Percentiles rank a stretch among this genome's conserved stretches.
These are phyloP conservation scores for Pseudomugil tenellus DNA, from an alignment of 2,797 vertebrate genomes.

Conservation along the genomic window DNA sequence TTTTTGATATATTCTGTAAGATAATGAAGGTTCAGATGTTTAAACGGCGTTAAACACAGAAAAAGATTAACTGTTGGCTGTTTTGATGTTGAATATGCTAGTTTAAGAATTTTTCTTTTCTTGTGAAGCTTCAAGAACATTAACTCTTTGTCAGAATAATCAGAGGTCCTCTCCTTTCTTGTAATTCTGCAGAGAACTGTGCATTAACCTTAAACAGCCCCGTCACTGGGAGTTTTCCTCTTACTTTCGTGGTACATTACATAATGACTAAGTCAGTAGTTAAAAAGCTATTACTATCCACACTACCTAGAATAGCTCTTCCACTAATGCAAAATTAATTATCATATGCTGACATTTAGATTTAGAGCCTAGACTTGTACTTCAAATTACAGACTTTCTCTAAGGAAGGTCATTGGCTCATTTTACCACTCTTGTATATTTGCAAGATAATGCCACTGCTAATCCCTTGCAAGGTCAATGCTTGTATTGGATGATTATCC, in stretches of 20 bases:
- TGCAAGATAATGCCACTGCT: conserved; percentile 70
- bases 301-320: background rate
- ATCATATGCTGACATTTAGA: background rate
- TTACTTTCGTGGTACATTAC: background rate
- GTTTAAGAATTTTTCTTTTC: conserved; percentile 25
- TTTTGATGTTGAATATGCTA: conserved; percentile 16
- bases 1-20: background rate
- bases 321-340: background rate
- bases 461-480: conserved; percentile 79
- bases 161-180: background rate
- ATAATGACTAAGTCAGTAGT: background rate
- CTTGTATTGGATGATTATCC: conserved; percentile 78
- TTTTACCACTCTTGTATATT: conserved; percentile 76
- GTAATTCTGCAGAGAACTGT: background rate
- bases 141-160: background rate
- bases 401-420: conserved; percentile 67
- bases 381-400: conserved; percentile 60
- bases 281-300: background rate
- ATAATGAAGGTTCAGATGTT: conserved; percentile 1
- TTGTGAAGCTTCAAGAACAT: conserved; percentile 17
- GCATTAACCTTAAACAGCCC: background rate
- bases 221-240: background rate
- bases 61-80: conserved; percentile 10
- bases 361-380: conserved; percentile 7
- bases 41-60: conserved; percentile 10